Percentiles rank a stretch among this genome's conserved stretches.
Evolutionary conservation across 2,113 vertebrate genomes (phyloP).

Genomic region (Larimichthys crocea): DNA sequence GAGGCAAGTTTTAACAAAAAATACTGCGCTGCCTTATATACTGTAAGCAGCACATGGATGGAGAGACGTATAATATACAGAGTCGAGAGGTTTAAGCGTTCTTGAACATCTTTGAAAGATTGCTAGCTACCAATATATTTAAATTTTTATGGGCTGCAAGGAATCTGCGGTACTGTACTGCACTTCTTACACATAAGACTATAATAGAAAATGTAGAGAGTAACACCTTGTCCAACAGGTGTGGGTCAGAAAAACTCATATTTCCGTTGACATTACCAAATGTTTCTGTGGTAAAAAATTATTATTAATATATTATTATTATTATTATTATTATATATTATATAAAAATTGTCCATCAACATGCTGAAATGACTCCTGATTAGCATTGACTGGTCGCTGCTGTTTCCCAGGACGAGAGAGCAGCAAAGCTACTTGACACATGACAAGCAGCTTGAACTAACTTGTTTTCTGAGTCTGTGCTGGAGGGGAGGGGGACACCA

Average conservation of each 20-base stretch:
- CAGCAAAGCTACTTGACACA: slow-evolving; percentile 65
- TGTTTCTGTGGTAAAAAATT: background rate
- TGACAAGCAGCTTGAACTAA: slow-evolving; percentile 75
- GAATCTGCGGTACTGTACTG: too few relatives aligned
- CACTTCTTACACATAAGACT: background rate
- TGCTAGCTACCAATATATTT: background rate
- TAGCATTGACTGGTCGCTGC: slow-evolving; percentile 32
- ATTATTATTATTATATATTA: too few relatives aligned
- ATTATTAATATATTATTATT: too few relatives aligned
- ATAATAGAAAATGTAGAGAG: background rate
- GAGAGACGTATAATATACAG: background rate
- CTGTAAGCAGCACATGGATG: slow-evolving; percentile 20
- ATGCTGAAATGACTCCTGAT: slow-evolving; percentile 26
- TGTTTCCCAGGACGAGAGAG: slow-evolving; percentile 56
- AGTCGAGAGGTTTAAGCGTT: background rate
- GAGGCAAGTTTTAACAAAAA: slow-evolving; percentile 76
- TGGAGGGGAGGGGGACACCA: slow-evolving; percentile 36
- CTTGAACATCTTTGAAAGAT: background rate
- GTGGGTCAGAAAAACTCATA: background rate
- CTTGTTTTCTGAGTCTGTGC: slow-evolving; percentile 50
- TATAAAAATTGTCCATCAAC: background rate
- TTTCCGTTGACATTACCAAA: background rate
- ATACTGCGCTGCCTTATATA: slow-evolving; percentile 39
- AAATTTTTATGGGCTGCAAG: background rate
- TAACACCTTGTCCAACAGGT: background rate